A percentile compares a stretch with the other conserved stretches of the same genome.
These are phyloP conservation scores for Megaleporinus macrocephalus DNA, from an alignment of 2,113 vertebrate genomes.

Conservation along the genomic window DNA sequence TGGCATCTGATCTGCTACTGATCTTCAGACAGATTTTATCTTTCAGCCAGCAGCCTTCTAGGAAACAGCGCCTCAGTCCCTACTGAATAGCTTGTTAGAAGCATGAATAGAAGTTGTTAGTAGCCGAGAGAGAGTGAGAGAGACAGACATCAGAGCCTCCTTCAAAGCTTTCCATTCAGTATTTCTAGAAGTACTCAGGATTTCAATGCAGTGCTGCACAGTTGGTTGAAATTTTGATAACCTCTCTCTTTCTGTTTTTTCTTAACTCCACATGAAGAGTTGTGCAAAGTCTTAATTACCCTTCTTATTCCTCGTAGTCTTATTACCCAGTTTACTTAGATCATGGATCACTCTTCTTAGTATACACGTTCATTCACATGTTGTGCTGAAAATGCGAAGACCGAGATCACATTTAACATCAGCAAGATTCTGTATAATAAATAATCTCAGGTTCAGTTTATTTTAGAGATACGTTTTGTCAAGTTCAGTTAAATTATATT, in stretches of 20 bases:
- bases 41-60: conserved; percentile 9
- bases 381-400: no score
- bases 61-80: background rate
- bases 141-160: background rate
- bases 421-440: no score
- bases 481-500: no score
- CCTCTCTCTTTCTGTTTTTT: background rate
- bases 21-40: conserved; percentile 3
- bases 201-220: background rate
- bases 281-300: background rate
- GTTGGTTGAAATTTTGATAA: background rate
- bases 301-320: background rate
- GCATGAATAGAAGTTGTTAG: conserved; percentile 6
- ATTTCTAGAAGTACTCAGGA: background rate
- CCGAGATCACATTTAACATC: no score
- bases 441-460: no score
- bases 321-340: background rate
- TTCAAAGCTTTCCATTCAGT: background rate
- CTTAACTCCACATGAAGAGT: background rate
- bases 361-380: background rate
- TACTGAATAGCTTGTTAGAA: conserved; percentile 4
- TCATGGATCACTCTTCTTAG: background rate
- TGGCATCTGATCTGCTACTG: background rate
- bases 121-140: background rate
- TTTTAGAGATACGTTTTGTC: no score